Percentiles rank a stretch among this genome's conserved stretches.
These are phyloP conservation scores for Amitus sp. DNA, from an alignment of 2,888 invertebrate genomes.

Conservation along the genomic window DNA sequence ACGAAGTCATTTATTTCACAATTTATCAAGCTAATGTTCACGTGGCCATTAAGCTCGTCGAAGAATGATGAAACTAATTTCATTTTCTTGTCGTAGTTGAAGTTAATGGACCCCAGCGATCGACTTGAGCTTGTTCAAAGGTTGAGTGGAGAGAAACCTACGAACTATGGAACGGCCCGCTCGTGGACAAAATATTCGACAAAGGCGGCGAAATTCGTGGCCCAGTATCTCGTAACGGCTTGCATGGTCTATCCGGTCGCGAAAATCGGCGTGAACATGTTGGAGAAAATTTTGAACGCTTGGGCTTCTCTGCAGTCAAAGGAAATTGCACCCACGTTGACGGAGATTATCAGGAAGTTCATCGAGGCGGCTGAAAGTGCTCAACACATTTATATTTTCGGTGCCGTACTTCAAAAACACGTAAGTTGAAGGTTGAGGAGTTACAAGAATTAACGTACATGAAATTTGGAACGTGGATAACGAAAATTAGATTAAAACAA, in stretches of 20 bases:
- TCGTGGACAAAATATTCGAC: constrained; percentile 70
- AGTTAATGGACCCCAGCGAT: constrained; percentile 68
- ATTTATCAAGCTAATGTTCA: too few relatives aligned
- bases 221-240: constrained; percentile 69
- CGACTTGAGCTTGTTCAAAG: constrained; percentile 69
- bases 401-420: constrained; percentile 65
- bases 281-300: constrained; percentile 61
- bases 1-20: too few relatives aligned
- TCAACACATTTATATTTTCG: constrained; percentile 75
- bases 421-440: too few relatives aligned
- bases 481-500: too few relatives aligned
- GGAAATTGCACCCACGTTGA: constrained; percentile 55
- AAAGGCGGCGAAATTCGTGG: constrained; percentile 69
- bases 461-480: too few relatives aligned
- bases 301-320: constrained; percentile 61
- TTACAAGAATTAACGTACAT: too few relatives aligned
- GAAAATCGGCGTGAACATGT: constrained; percentile 55
- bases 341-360: constrained; percentile 64
- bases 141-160: constrained; percentile 63
- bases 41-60: too few relatives aligned
- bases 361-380: constrained; percentile 72
- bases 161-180: constrained; percentile 67
- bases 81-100: constrained; percentile 69
- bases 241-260: constrained; percentile 68
- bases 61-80: too few relatives aligned